phyloP scores from a whole-genome alignment of 2,113 vertebrate genomes.

The Bufo bufo region DNA sequence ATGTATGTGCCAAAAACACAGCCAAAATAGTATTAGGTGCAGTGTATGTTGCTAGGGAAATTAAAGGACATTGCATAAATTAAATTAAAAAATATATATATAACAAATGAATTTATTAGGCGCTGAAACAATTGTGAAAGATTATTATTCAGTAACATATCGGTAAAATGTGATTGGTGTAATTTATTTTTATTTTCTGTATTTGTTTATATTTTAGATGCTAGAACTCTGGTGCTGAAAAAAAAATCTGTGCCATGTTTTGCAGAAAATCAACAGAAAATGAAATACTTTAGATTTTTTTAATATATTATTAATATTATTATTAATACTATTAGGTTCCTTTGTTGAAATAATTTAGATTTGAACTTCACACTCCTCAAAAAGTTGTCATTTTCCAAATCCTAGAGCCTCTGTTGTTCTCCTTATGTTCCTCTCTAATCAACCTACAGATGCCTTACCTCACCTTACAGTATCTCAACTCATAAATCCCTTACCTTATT shows the following conservation, averaged over 20 bases:
- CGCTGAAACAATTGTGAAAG: background rate
- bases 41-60: background rate
- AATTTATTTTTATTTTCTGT: constrained; percentile 2
- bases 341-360: no score
- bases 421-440: background rate
- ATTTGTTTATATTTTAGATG: background rate
- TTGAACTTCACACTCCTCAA: background rate
- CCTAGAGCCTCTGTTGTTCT: background rate
- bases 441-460: background rate
- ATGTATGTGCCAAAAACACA: constrained; percentile 27
- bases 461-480: background rate
- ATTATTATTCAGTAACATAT: background rate
- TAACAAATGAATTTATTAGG: background rate
- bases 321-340: background rate
- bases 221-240: background rate
- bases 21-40: constrained; percentile 1
- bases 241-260: constrained; percentile 1
- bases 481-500: background rate
- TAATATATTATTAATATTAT: background rate
- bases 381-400: background rate
- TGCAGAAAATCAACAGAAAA: background rate
- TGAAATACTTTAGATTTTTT: background rate
- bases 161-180: background rate
- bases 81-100: background rate
- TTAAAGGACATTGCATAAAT: background rate